These are phyloP conservation scores for Coilia nasus DNA, from an alignment of 2,797 vertebrate species.

Conservation along the genomic window DNA sequence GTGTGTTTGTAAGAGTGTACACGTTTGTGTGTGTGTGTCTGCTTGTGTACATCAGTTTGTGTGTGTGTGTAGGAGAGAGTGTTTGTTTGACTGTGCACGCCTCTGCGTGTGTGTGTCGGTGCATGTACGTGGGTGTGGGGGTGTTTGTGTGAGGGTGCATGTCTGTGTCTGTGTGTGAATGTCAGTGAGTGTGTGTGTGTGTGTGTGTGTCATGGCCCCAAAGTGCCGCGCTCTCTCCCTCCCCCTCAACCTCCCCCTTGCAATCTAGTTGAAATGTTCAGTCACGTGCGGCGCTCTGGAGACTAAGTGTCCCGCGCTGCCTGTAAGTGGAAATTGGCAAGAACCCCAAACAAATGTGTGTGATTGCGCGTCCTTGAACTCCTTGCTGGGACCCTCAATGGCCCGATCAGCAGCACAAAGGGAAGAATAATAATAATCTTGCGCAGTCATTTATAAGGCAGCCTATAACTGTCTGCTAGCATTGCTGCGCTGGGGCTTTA, in stretches of 20 bases:
- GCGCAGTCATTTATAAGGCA: not conserved
- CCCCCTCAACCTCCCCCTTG: constrained; percentile 47
- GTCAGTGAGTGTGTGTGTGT: constrained; percentile 24
- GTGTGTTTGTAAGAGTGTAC: too few relatives aligned
- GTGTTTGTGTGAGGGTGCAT: constrained; percentile 39
- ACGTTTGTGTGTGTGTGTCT: too few relatives aligned
- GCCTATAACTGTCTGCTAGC: not conserved
- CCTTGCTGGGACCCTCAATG: not conserved
- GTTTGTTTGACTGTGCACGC: not conserved
- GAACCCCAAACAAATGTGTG: constrained; percentile 11
- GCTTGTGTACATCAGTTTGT: not conserved
- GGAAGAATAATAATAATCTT: not conserved
- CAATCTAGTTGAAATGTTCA: not conserved
- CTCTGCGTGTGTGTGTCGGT: not conserved
- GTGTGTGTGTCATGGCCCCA: constrained; percentile 54
- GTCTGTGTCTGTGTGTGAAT: constrained; percentile 33
- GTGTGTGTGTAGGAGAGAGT: not conserved
- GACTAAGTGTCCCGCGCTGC: not conserved
- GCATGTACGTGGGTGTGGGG: not conserved
- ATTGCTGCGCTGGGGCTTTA: not conserved
- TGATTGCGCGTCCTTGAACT: not conserved
- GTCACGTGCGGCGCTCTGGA: not conserved
- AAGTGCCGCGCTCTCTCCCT: constrained; percentile 72
- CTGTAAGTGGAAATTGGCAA: not conserved
- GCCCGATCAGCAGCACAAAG: not conserved